Conservation (phyloP, 2,113 vertebrate species). For the Ceyx melanurus region DNA sequence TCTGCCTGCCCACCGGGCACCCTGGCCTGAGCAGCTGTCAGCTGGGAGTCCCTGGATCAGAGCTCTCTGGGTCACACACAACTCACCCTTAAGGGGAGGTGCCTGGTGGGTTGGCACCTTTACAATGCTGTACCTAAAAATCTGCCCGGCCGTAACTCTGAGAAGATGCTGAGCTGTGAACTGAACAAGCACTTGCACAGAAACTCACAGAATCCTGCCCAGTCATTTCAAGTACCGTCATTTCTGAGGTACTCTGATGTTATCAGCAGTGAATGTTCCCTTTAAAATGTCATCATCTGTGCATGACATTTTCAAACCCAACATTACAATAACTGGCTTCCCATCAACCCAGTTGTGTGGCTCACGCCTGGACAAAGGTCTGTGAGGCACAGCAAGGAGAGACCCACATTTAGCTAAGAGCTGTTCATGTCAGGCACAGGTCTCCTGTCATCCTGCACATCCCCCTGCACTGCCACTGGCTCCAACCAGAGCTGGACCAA, state of each 20-base stretch:
- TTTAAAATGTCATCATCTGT: background rate
- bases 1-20: background rate
- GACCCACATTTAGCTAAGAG: background rate
- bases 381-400: background rate
- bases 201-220: background rate
- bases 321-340: background rate
- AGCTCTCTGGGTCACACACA: accelerated
- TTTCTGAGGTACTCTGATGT: background rate
- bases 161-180: background rate
- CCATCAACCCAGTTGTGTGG: accelerated
- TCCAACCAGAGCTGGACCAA: background rate
- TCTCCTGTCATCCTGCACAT: background rate
- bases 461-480: background rate
- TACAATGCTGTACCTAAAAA: accelerated
- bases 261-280: background rate
- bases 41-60: background rate
- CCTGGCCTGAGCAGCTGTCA: accelerated
- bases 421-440: accelerated
- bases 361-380: background rate
- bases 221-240: background rate
- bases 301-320: background rate
- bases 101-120: background rate
- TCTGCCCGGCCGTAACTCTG: background rate
- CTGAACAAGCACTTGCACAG: background rate
- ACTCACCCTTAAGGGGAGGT: accelerated